Conservation (phyloP, 2,113 vertebrate species). For the Bos indicus region DNA sequence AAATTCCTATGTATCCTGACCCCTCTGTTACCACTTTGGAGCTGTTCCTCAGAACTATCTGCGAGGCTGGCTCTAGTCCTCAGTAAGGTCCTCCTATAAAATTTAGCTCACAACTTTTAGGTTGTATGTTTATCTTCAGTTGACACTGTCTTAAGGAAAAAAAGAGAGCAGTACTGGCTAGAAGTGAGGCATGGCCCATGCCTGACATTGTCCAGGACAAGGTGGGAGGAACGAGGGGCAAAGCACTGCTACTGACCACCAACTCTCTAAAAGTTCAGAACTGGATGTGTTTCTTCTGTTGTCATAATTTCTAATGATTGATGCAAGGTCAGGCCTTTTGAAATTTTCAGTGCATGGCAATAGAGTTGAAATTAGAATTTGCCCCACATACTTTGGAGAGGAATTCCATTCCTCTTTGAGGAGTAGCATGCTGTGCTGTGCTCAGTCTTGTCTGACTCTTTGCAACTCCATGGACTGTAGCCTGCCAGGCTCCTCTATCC, state of each 20-base stretch:
- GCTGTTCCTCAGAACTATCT: not conserved
- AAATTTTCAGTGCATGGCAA: not conserved
- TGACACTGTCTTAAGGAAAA: not conserved
- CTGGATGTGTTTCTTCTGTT: not conserved
- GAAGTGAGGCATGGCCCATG: not conserved
- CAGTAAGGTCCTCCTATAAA: not conserved
- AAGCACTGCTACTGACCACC: not conserved
- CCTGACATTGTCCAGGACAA: not conserved
- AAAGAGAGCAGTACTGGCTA: not conserved
- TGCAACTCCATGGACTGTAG: not conserved
- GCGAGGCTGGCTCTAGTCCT: not conserved
- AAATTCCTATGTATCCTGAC: not conserved
- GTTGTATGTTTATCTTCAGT: not conserved
- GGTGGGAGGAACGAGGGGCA: not conserved
- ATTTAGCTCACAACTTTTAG: not conserved
- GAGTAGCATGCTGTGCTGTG: not conserved
- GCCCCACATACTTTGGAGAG: not conserved
- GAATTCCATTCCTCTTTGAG: not conserved
- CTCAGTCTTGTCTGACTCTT: not conserved
- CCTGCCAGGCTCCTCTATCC: not conserved
- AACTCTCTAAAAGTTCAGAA: not conserved
- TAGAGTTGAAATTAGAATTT: not conserved
- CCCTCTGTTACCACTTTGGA: not conserved
- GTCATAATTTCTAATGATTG: not conserved
- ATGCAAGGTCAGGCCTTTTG: not conserved